Evolutionary conservation across 2,113 vertebrate species (phyloP), one percentile per base, ranked within the genome.

Genomic region (Potamarius usumacintae): DNA sequence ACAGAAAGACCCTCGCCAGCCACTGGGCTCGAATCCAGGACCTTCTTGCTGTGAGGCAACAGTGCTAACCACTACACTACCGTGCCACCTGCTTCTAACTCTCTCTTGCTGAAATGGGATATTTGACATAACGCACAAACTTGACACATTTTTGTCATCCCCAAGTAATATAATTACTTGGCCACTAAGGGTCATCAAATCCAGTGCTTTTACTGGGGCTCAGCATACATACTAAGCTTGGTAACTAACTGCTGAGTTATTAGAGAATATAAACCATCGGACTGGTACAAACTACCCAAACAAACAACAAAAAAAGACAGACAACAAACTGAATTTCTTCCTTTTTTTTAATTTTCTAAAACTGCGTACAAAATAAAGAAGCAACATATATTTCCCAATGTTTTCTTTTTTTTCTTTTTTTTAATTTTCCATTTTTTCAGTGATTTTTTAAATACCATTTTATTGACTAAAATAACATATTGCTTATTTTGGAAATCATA

Each of bases 391-490:
- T 89, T 91, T 88, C 85, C 87, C 86, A 80, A 87, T 89, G 81
- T 88, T 82, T 88, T 80, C 48, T 85, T 81, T 53, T 58, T 85
- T 89, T 76, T 27, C 30, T 85, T 88, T 76, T 81, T 87, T 88
- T 48, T 60, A 52, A 42, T 27, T 82, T 86, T 85, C 72, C 69
- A 76, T 89, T 91, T 85, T 88, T 85, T 83, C 76, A 63, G 82
- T 86, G 42, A 79, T 86, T 87, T 90, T 90, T 92, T 85, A 42
- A 85, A 85, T 67, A 88, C 65, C 20, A 71, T 90, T 91, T 90
- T 91, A 82, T 91, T 90, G 89, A 89, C 88, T 91, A 92, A 91
- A 92, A 92, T 92, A 92, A 90, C 88, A 90, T 90, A 91, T 92
- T 91, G 90, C 91, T 92, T 89, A 89, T 90, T 82, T 90, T 88